Evolutionary conservation across 1,140 invertebrate genomes (phyloP).

Genomic region (Dendrolimus kikuchii): DNA sequence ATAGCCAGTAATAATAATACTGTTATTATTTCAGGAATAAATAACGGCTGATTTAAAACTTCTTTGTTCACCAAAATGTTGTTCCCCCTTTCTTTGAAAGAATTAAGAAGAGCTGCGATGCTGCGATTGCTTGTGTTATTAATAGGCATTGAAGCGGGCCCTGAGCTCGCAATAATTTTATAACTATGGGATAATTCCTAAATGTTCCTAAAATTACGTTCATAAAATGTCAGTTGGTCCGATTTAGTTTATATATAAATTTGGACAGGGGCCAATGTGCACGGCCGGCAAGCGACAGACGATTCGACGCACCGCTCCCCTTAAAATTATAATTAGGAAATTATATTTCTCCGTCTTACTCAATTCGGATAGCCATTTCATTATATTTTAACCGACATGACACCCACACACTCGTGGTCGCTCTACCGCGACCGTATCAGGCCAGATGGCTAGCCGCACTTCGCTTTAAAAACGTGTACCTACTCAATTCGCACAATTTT

Average conservation of each 20-base stretch:
- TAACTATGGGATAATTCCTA: slow-evolving; percentile 14
- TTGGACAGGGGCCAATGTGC: slow-evolving; percentile 42
- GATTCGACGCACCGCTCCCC: slow-evolving; percentile 24
- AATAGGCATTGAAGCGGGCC: too few relatives aligned
- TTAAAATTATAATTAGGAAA: slow-evolving; percentile 59
- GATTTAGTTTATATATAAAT: slow-evolving; percentile 52
- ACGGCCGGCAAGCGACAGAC: slow-evolving; percentile 31
- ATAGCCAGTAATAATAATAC: too few relatives aligned
- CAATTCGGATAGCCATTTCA: slow-evolving; percentile 23
- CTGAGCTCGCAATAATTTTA: slow-evolving; percentile 1
- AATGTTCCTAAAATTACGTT: slow-evolving; percentile 36
- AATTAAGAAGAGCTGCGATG: too few relatives aligned
- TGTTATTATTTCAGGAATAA: too few relatives aligned
- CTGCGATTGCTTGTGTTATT: too few relatives aligned
- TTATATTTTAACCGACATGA: background rate
- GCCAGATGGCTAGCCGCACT: too few relatives aligned
- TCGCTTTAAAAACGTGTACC: too few relatives aligned
- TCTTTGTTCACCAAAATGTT: too few relatives aligned
- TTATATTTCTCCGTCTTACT: slow-evolving; percentile 43
- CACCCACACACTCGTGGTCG: background rate
- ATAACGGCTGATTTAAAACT: too few relatives aligned
- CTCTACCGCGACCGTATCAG: too few relatives aligned
- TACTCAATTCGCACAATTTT: too few relatives aligned
- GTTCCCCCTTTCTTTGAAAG: too few relatives aligned
- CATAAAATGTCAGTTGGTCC: slow-evolving; percentile 50